Evolutionary conservation across 2,888 invertebrate genomes (phyloP).

Genomic region (Podotricha telesiphe): DNA sequence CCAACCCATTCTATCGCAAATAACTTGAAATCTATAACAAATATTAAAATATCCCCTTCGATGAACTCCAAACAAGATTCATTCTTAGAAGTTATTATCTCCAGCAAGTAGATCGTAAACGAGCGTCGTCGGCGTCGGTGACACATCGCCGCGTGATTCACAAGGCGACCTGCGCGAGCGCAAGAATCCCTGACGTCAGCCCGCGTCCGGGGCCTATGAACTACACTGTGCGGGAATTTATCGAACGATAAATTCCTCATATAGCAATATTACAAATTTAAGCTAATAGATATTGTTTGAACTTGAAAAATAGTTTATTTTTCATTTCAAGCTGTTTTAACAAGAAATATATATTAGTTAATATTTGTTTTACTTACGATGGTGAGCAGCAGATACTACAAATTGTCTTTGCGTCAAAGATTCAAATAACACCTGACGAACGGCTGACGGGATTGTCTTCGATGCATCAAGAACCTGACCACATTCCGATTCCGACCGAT

Average conservation of each 20-base stretch:
- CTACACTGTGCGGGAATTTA: constrained; percentile 45
- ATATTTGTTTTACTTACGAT: too few relatives aligned
- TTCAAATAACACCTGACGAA: too few relatives aligned
- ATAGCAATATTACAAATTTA: too few relatives aligned
- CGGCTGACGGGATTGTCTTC: too few relatives aligned
- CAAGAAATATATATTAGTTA: too few relatives aligned
- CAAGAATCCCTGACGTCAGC: constrained; percentile 75
- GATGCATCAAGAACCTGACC: too few relatives aligned
- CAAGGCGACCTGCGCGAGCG: constrained; percentile 62
- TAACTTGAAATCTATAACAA: not conserved
- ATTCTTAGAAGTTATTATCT: constrained; percentile 62
- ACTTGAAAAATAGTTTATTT: too few relatives aligned
- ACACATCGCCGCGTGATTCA: constrained; percentile 79
- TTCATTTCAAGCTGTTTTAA: too few relatives aligned
- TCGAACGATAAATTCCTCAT: constrained; percentile 39
- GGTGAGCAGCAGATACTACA: too few relatives aligned
- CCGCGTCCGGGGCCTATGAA: constrained; percentile 67
- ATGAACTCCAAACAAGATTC: constrained; percentile 30
- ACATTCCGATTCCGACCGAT: too few relatives aligned
- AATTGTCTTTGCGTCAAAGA: too few relatives aligned
- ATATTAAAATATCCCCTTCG: constrained; percentile 21
- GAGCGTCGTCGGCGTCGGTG: constrained; percentile 54
- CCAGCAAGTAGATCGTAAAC: constrained; percentile 57
- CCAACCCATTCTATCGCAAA: not conserved
- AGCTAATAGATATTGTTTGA: too few relatives aligned